Evolutionary conservation across 2,113 vertebrate species (phyloP).

Genomic region (Anas platyrhynchos): DNA sequence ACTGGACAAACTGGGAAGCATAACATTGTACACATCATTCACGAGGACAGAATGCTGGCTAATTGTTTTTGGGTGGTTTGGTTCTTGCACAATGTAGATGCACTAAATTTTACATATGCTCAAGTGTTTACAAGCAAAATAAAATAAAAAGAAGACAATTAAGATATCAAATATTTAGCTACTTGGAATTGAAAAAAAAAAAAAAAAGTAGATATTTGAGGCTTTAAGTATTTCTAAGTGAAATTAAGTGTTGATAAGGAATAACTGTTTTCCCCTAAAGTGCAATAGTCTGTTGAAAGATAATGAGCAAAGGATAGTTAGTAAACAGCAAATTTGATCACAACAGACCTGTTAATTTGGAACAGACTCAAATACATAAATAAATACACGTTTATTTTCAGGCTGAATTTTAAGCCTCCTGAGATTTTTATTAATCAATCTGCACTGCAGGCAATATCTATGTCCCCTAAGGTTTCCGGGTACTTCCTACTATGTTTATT

Average conservation of each 20-base stretch:
- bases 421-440: constrained; percentile 41
- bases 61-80: neutral
- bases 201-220: neutral
- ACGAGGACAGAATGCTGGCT: neutral
- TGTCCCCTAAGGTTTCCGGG: constrained; percentile 13
- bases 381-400: neutral
- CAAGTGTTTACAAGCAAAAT: neutral
- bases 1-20: neutral
- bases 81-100: neutral
- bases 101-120: neutral
- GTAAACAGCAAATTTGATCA: neutral
- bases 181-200: neutral
- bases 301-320: neutral
- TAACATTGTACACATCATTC: neutral
- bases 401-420: neutral
- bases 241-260: neutral
- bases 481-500: constrained; percentile 52
- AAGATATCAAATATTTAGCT: neutral
- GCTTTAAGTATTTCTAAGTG: neutral
- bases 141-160: neutral
- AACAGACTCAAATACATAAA: neutral
- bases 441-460: neutral
- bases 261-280: neutral
- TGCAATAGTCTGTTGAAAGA: neutral
- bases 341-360: constrained; percentile 7